phyloP scores from a whole-genome alignment of 2,797 vertebrate genomes.

The Tragelaphus eurycerus region DNA sequence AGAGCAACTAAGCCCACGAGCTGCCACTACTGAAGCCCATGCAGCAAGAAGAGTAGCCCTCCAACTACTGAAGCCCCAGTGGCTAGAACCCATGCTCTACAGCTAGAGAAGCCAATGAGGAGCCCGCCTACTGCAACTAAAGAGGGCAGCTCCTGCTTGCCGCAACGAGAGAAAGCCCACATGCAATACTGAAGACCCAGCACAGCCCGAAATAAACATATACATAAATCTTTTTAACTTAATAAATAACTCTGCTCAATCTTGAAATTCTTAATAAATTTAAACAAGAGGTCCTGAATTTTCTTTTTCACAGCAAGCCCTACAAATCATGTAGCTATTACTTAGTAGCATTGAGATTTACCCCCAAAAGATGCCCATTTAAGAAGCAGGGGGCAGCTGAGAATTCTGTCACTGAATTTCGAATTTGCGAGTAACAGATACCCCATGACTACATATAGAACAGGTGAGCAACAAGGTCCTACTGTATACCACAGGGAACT shows the following conservation, averaged over 20 bases:
- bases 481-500: neutral
- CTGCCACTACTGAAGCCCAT: neutral
- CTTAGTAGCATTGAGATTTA: neutral
- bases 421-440: neutral
- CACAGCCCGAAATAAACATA: neutral
- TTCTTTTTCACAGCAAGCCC: neutral
- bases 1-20: neutral
- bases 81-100: neutral
- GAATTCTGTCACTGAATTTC: neutral
- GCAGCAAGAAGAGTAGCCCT: neutral
- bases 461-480: neutral
- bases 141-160: neutral
- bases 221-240: neutral
- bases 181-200: neutral
- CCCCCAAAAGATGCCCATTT: neutral
- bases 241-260: neutral
- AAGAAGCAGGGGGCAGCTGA: neutral
- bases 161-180: neutral
- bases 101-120: neutral
- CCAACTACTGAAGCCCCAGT: neutral
- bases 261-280: neutral
- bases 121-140: accelerated
- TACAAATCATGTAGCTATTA: neutral
- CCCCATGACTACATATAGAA: neutral
- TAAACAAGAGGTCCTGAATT: neutral